Base-by-base conservation (phyloP, 2,888 invertebrate species). In the Ceraclea dissimilis region DNA sequence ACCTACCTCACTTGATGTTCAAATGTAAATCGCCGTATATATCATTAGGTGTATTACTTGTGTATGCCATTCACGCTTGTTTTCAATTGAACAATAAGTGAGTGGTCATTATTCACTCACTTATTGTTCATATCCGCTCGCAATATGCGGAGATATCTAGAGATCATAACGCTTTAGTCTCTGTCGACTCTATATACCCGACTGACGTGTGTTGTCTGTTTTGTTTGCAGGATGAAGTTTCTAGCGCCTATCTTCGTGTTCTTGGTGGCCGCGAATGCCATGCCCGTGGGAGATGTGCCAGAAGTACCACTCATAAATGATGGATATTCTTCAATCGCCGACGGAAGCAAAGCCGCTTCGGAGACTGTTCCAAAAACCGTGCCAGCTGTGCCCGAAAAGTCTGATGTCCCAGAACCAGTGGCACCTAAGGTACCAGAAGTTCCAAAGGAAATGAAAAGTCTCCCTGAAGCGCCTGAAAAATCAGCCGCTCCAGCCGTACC, bases 191-290 rank as follows among this genome's bases (percentile, higher is more conserved):
- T n/a, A 18, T 47, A 18, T 49, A 49, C 56, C 34, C 46, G 20
- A 46, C 46, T 46, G 20, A 46, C 46, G 46, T 46, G 46, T 46
- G 46, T 46, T 5, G 4, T 18, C 13, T 46, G 2, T 8, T 49
- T 61, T 54, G 34, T 56, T 66, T 69, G 10, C 78, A 83, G 82
- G 74, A 85, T 83, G 84, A 83, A 82, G 78, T 72, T 83, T 68
- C 74, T 84, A 69, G 66, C 84, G 67, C 67, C 83, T 69, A 76
- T 78, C 66, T 69, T 83, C 67, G 76, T 82, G 69, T 72, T 82
- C 65, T 76, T 78, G 68, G 77, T 65, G 79, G 66, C 79, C 43
- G 73, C 73, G 63, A 69, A 72, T 64, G 67, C 74, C 39, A 72
- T 72, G 10, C 69, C 70, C 13, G 68, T 71, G 62, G 65, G 66